Evolutionary conservation across 2,113 vertebrate genomes (phyloP), one percentile per base, ranked within the genome.

Genomic region (Clupea harengus): DNA sequence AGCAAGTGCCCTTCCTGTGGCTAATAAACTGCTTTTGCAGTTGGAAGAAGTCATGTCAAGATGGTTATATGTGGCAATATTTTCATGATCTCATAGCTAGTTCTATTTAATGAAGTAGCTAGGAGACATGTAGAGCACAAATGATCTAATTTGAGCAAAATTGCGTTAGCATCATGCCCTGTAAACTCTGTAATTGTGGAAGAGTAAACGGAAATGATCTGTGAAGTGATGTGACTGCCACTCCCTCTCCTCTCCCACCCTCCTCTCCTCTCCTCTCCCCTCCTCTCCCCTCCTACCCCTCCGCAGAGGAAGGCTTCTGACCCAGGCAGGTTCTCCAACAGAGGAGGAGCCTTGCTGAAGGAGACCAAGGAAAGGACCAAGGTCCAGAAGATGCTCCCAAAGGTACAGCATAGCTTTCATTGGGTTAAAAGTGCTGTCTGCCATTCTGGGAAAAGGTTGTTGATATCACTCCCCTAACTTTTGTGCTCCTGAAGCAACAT

Each of bases 301-400:
- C 11, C 85, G 17, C 46, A 95, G 94, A 94, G 90, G 88, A 95
- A 92, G 82, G 93, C 94, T n/a, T 89, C 88, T 5, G 94, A 95
- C 86, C 94, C 93, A 0, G 93, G 87, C 89, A 88, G 93, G 83
- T 94, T 94, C 50, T 90, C 91, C 49, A 95, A 95, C 87, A 89
- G 94, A 88, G 94, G 94, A 15, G 94, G 93, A 8, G 89, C 89
- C 60, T 88, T 95, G 72, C 91, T 95, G 6, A 95, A 91, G 87
- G 93, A 94, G 45, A 92, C 90, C 81, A 94, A 91, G 47, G 94
- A 94, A 44, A 72, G 92, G 25, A 84, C 85, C 82, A 93, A 93
- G 84, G 87, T 93, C 22, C 93, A 94, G 78, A 95, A 93, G 81
- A 85, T 93, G 54, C 88, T 95, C 45, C 91, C 91, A 50, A 94